These are phyloP conservation scores for Halictus ligatus DNA, from an alignment of 2,888 invertebrate species.

Conservation along the genomic window DNA sequence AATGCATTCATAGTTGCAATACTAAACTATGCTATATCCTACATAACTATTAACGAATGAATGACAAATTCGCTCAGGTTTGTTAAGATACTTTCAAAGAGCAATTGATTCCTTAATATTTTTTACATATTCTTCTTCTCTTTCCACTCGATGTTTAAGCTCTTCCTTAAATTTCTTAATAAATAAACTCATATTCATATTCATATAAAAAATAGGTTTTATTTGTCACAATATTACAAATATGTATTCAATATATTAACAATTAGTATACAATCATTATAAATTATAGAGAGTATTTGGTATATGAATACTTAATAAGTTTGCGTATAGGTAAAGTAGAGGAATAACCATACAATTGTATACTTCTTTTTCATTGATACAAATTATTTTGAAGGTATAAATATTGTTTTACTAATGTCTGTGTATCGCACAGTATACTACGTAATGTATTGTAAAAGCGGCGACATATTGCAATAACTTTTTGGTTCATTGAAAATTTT, in stretches of 20 bases:
- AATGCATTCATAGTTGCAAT: too few relatives aligned
- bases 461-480: not conserved
- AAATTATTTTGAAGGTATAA: slow-evolving; percentile 28
- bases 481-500: slow-evolving; percentile 5
- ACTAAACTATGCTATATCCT: too few relatives aligned
- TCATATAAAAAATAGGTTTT: slow-evolving; percentile 66
- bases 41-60: too few relatives aligned
- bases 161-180: too few relatives aligned
- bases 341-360: not conserved
- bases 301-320: slow-evolving; percentile 60
- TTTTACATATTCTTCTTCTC: too few relatives aligned
- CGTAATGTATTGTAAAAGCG: not conserved
- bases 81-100: too few relatives aligned
- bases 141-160: too few relatives aligned
- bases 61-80: too few relatives aligned
- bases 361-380: slow-evolving; percentile 14
- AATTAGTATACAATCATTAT: slow-evolving; percentile 1
- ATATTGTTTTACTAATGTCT: slow-evolving; percentile 6
- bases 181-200: too few relatives aligned
- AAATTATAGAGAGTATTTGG: slow-evolving; percentile 63
- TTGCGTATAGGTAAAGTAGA: slow-evolving; percentile 39
- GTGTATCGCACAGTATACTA: not conserved
- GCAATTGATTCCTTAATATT: too few relatives aligned
- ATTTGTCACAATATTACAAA: slow-evolving; percentile 42
- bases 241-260: slow-evolving; percentile 5